Evolutionary conservation across 2,888 invertebrate genomes (phyloP).

Genomic region (Coenonympha arcania): DNA sequence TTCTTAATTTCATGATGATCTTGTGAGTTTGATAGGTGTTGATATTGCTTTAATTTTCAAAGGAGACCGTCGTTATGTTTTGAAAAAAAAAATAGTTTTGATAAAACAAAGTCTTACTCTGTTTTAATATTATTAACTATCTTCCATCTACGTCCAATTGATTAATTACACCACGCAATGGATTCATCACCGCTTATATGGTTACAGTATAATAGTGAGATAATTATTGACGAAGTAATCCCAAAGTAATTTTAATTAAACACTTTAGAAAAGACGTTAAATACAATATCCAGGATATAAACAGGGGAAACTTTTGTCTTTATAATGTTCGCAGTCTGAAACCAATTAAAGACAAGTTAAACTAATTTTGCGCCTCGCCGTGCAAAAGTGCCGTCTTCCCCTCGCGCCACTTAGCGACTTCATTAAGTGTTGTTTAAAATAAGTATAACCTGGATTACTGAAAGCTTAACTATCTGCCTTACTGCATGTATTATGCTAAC

Average conservation of each 20-base stretch:
- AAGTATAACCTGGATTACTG: constrained; percentile 1
- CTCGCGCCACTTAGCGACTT: constrained; percentile 2
- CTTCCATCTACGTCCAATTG: too few species aligned
- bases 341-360: constrained; percentile 14
- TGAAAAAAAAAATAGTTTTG: too few species aligned
- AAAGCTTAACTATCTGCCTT: background rate
- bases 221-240: too few species aligned
- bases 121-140: too few species aligned
- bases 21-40: too few species aligned
- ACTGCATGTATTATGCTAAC: background rate
- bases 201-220: too few species aligned
- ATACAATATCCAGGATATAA: background rate
- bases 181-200: too few species aligned
- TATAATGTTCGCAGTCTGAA: constrained; percentile 5
- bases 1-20: too few species aligned
- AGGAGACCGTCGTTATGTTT: too few species aligned
- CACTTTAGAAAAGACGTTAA: background rate
- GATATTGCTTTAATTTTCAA: too few species aligned
- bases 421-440: constrained; percentile 8
- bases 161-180: too few species aligned
- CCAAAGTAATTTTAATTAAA: background rate
- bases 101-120: too few species aligned
- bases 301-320: constrained; percentile 9
- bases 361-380: constrained; percentile 6
- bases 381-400: constrained; percentile 12